These are phyloP conservation scores for Laticauda laticaudata DNA, from an alignment of 2,113 vertebrate genomes.

Conservation along the genomic window DNA sequence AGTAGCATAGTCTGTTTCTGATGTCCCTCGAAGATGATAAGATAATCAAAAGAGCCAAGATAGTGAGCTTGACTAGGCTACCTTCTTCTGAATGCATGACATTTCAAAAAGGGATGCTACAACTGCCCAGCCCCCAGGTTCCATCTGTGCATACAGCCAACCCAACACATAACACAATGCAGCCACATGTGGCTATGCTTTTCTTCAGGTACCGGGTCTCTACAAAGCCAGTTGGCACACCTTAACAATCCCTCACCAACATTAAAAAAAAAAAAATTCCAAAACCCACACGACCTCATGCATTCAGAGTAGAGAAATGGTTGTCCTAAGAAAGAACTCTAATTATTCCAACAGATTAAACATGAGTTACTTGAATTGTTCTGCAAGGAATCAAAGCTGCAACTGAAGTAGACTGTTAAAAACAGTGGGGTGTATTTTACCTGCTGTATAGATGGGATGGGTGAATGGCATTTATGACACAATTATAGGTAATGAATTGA, in stretches of 20 bases:
- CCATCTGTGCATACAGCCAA: background rate
- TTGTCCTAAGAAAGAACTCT: slow-evolving; percentile 28
- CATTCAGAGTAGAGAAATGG: slow-evolving; percentile 46
- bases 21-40: no score
- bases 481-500: slow-evolving; percentile 49
- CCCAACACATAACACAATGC: background rate
- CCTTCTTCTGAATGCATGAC: background rate
- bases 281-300: slow-evolving; percentile 31
- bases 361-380: slow-evolving; percentile 56
- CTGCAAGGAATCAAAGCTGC: slow-evolving; percentile 53
- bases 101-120: background rate
- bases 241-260: background rate
- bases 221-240: background rate
- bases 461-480: slow-evolving; percentile 49
- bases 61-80: background rate
- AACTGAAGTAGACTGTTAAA: slow-evolving; percentile 44
- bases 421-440: slow-evolving; percentile 21
- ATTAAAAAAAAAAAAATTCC: background rate
- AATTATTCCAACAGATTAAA: slow-evolving; percentile 55
- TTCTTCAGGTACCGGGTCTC: background rate
- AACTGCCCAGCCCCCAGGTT: background rate
- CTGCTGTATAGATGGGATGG: slow-evolving; percentile 38
- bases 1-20: background rate
- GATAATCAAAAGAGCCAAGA: background rate
- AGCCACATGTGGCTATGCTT: background rate